Conservation (phyloP, 2,113 vertebrate species). For the Eurypyga helias region DNA sequence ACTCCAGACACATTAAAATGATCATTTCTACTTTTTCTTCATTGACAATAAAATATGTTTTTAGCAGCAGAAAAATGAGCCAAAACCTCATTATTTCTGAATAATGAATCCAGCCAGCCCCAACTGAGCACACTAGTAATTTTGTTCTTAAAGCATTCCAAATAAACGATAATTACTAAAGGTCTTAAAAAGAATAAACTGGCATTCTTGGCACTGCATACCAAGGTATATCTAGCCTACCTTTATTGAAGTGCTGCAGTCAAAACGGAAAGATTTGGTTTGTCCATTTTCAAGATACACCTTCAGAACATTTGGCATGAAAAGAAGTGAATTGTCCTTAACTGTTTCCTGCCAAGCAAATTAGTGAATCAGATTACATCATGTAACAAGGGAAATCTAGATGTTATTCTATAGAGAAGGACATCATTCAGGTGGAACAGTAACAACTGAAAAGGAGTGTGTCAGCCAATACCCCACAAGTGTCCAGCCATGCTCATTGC, state of each 20-base stretch:
- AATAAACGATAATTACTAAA: background rate
- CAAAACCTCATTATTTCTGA: constrained; percentile 8
- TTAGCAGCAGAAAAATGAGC: background rate
- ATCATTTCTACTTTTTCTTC: constrained; percentile 1
- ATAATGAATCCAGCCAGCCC: background rate
- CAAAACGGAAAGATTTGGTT: constrained; percentile 98
- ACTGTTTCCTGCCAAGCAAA: constrained; percentile 86
- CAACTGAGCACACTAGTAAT: background rate
- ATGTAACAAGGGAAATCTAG: background rate
- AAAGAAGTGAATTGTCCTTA: constrained; percentile 98
- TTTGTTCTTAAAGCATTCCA: background rate
- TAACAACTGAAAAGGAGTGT: background rate
- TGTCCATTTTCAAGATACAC: constrained; percentile 99
- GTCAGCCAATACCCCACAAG: background rate
- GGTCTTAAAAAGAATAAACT: background rate
- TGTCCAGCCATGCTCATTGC: background rate
- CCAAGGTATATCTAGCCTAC: constrained; percentile 68
- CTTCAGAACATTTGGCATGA: constrained; percentile 99
- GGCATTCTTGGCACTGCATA: background rate
- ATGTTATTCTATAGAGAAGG: background rate
- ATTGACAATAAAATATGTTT: background rate
- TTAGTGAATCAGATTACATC: constrained; percentile 34
- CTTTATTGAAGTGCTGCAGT: constrained; percentile 98
- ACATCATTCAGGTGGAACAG: background rate
- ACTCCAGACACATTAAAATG: constrained; percentile 24